These are phyloP conservation scores for Tuta absoluta DNA, from an alignment of 2,888 invertebrate genomes.

Conservation along the genomic window DNA sequence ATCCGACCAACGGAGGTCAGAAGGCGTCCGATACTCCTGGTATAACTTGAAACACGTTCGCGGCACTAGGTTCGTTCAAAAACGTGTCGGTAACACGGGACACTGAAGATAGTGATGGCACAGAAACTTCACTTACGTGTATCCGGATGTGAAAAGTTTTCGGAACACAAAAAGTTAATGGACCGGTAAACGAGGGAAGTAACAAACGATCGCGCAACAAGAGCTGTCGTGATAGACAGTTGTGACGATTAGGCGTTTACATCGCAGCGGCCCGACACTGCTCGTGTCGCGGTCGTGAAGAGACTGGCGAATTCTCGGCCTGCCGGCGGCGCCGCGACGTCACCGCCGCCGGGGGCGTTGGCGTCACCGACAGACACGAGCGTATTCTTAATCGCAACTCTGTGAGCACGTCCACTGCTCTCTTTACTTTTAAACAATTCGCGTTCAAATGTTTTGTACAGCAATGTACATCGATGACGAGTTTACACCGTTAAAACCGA, in stretches of 20 bases:
- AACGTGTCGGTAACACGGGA: slow-evolving; percentile 59
- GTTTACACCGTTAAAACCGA: slow-evolving; percentile 21
- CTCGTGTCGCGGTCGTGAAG: slow-evolving; percentile 76
- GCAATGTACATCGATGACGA: background rate
- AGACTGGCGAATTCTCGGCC: slow-evolving; percentile 59
- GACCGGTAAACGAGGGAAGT: slow-evolving; percentile 48
- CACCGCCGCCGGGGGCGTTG: slow-evolving; percentile 55
- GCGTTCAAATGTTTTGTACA: background rate
- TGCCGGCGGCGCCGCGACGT: slow-evolving; percentile 40
- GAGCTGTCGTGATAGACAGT: slow-evolving; percentile 77
- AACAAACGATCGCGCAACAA: slow-evolving; percentile 62
- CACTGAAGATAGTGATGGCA: slow-evolving; percentile 63
- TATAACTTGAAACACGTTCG: slow-evolving; percentile 57
- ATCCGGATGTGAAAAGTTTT: slow-evolving; percentile 53
- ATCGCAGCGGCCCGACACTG: slow-evolving; percentile 78
- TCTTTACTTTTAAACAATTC: background rate
- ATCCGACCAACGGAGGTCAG: slow-evolving; percentile 49
- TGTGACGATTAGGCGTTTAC: slow-evolving; percentile 73
- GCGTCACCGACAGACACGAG: slow-evolving; percentile 53
- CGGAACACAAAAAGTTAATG: slow-evolving; percentile 64
- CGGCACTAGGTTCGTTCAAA: slow-evolving; percentile 52
- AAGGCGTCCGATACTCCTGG: slow-evolving; percentile 45
- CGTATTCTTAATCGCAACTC: background rate
- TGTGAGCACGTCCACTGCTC: background rate
- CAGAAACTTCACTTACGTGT: slow-evolving; percentile 72